Evolutionary conservation across 2,113 vertebrate species (phyloP).

Genomic region (Eurypyga helias): DNA sequence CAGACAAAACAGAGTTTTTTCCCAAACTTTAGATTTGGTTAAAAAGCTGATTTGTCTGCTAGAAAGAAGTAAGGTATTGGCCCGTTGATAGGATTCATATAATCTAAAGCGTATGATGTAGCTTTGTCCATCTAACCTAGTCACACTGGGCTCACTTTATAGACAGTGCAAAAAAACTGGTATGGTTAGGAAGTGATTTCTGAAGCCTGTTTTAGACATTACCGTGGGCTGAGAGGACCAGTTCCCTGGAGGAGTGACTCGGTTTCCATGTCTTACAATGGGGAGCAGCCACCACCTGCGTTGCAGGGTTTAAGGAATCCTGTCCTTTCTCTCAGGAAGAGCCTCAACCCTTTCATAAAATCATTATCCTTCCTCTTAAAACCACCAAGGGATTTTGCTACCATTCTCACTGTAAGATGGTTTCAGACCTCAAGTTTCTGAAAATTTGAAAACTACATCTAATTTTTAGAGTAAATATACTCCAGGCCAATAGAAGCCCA

Average conservation of each 20-base stretch:
- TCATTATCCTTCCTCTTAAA: background rate
- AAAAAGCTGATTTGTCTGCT: rapidly evolving
- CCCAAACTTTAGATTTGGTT: background rate
- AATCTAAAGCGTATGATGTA: background rate
- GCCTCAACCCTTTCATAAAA: background rate
- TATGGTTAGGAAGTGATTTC: background rate
- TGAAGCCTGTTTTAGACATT: background rate
- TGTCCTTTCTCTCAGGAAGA: background rate
- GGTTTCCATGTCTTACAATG: background rate
- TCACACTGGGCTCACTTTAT: background rate
- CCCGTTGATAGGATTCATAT: background rate
- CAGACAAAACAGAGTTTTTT: background rate
- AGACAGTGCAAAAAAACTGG: background rate
- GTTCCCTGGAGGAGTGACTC: background rate
- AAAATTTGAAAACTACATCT: background rate
- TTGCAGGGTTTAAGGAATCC: background rate
- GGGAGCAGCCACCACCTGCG: background rate
- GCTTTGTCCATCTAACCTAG: background rate
- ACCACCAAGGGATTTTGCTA: background rate
- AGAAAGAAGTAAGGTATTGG: background rate
- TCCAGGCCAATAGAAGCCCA: background rate
- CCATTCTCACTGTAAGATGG: background rate
- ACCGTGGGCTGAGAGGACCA: background rate
- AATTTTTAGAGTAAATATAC: background rate
- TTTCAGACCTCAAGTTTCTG: background rate